Conservation (phyloP, 2,113 vertebrate species). For the Myrmophylax atrothorax region DNA sequence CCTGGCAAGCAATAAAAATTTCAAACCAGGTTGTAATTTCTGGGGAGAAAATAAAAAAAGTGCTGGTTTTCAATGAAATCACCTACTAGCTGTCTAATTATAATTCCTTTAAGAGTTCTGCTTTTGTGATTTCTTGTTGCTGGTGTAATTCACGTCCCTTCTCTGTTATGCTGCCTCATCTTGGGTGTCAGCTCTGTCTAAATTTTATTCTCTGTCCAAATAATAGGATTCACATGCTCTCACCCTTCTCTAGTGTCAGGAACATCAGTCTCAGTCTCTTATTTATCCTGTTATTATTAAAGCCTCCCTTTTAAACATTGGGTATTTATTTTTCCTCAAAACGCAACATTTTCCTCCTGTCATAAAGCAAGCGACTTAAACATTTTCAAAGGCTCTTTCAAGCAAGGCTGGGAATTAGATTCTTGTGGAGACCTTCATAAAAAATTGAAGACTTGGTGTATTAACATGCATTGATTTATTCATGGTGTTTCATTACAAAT, state of each 20-base stretch:
- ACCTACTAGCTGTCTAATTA: background rate
- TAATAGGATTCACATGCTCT: background rate
- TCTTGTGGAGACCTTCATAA: slow-evolving; percentile 73
- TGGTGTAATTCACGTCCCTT: background rate
- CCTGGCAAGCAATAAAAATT: background rate
- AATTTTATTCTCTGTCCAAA: background rate
- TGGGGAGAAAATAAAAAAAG: background rate
- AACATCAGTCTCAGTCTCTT: background rate
- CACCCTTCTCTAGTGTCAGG: background rate
- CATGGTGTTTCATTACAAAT: slow-evolving; percentile 85
- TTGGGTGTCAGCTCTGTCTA: background rate
- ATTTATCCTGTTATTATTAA: background rate
- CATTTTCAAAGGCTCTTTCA: slow-evolving; percentile 71
- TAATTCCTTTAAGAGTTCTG: background rate
- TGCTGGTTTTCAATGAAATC: background rate
- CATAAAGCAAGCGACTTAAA: slow-evolving; percentile 49
- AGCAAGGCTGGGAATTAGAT: slow-evolving; percentile 72
- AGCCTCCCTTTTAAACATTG: background rate
- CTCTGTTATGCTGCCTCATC: background rate
- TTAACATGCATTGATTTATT: slow-evolving; percentile 89
- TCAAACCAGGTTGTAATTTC: background rate
- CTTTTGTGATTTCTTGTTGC: background rate
- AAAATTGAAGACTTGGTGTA: slow-evolving; percentile 77
- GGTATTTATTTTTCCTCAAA: slow-evolving; percentile 7
- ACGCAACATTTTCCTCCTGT: background rate